Base-by-base conservation (phyloP, 2,797 vertebrate species). In the Hipposideros larvatus region DNA sequence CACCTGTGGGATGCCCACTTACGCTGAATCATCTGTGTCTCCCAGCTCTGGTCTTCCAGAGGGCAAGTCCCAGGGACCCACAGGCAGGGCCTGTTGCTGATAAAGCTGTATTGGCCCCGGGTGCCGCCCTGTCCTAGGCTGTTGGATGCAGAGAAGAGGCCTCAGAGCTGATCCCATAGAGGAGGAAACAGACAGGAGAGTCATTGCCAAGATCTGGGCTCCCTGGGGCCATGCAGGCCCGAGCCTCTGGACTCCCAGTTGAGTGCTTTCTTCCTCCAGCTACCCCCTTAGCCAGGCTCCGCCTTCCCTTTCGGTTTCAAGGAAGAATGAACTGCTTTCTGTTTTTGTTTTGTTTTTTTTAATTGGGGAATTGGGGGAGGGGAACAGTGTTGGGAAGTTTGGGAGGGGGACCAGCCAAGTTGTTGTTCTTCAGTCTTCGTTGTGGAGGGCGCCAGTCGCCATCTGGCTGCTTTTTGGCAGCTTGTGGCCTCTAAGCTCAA, bases 1-100 rank as follows among this genome's bases (percentile, higher is more conserved):
- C 5, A 2, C 8, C 63, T 31, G 19, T 0, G 5, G 48, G 28
- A 4, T 1, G 15, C 46, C n/a, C 4, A 1, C 41, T n/a, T 79
- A 31, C 2, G 1, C 22, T 26, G 48, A 79, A 46, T 24, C 8
- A 1, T 11, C 21, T 37, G 26, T 31, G 34, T 63, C 34, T 46
- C n/a, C 43, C 28, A 53, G 18, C 53, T 57, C 48, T 57, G 83
- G 22, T 31, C 41, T 63, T 65, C 41, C 46, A 71, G 43, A 41
- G 66, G 28, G n/a, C 55, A 57, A 26, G 37, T 5, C 46, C 78
- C 13, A 2, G 28, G 0, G 1, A 43, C 65, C 51, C 19, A 1
- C 11, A 15, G 75, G 7, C 59, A 34, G 59, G 51, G 16, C 14
- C 34, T 7, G 0, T 31, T 77, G 46, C 24, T 75, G 65, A 68